Percentiles rank a stretch among this genome's conserved stretches.
Conservation (phyloP, 2,888 invertebrate species). For the Eueremaeus valkanovi region DNA sequence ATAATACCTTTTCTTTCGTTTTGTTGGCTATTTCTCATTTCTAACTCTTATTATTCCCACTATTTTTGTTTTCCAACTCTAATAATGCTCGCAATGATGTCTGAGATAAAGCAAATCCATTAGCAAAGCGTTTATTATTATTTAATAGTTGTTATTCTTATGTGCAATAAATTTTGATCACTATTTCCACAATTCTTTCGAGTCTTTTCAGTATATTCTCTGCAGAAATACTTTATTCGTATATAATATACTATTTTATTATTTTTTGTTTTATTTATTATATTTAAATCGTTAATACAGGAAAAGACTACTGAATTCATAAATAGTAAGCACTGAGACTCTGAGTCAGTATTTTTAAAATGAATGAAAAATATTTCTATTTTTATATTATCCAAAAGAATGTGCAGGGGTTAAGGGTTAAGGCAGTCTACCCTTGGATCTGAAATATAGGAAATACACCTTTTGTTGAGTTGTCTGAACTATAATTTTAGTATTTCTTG, state of each 20-base stretch:
- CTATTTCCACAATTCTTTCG: neutral
- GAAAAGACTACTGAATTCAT: too few relatives aligned
- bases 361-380: too few relatives aligned
- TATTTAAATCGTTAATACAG: neutral
- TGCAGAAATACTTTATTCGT: neutral
- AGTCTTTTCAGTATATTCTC: neutral
- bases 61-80: neutral
- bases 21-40: neutral
- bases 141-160: conserved; percentile 17
- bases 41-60: neutral
- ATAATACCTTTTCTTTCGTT: neutral
- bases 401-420: too few relatives aligned
- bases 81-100: conserved; percentile 9
- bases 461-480: too few relatives aligned
- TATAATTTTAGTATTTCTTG: too few relatives aligned
- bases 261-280: neutral
- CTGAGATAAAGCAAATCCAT: conserved; percentile 6
- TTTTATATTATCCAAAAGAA: too few relatives aligned
- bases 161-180: neutral
- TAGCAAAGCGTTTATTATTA: conserved; percentile 12
- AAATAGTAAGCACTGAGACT: too few relatives aligned
- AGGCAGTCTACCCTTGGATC: too few relatives aligned
- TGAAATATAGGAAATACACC: too few relatives aligned
- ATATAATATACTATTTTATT: too few relatives aligned
- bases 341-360: too few relatives aligned